Evolutionary conservation across 2,797 vertebrate species (phyloP), one percentile per base, ranked within the genome.

Genomic region (Muraenolepis orangiensis): DNA sequence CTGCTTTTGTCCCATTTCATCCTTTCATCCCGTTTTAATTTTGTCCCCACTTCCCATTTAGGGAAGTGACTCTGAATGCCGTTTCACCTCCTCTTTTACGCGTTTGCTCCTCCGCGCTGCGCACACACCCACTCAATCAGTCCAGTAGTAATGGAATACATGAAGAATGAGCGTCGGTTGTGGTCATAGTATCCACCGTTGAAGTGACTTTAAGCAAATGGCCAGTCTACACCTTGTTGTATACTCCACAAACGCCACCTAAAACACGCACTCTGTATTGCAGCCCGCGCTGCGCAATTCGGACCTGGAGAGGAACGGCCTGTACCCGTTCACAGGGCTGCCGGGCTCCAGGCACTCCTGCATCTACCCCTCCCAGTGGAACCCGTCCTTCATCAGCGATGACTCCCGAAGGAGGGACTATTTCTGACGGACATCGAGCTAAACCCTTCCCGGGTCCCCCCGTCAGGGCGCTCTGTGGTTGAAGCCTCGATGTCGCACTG

Each of bases 271-370:
- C 7, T 66, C 70, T 67, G 1, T 12, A 32, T 81, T 82, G 26
- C 81, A 99, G 97, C 95, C 97, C 73, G 94, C 93, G 16, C 84
- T 98, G 76, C 95, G 97, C 81, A 98, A 96, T 88, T 90, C 96
- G 16, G 98, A 99, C 90, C 92, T 98, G 90, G 97, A 99, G 84
- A 93, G 96, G 88, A 99, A 98, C 0, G 96, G 96, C 78, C 89
- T 98, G 42, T 98, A 96, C 83, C 95, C 96, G 1, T 98, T 97
- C 92, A 95, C 95, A 2, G 96, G 97, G 67, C 89, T 98, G 73
- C 98, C 98, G 0, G 98, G 97, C 12, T 98, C 98, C 8, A 95
- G 98, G 61, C 97, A 99, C 87, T 99, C 98, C 1, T 98, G 97
- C 88, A 98, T 99, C 86, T 99, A 98, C 82, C 97, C 98, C 0